Conservation (phyloP, 2,797 vertebrate species). For the Gymnocypris eckloni region DNA sequence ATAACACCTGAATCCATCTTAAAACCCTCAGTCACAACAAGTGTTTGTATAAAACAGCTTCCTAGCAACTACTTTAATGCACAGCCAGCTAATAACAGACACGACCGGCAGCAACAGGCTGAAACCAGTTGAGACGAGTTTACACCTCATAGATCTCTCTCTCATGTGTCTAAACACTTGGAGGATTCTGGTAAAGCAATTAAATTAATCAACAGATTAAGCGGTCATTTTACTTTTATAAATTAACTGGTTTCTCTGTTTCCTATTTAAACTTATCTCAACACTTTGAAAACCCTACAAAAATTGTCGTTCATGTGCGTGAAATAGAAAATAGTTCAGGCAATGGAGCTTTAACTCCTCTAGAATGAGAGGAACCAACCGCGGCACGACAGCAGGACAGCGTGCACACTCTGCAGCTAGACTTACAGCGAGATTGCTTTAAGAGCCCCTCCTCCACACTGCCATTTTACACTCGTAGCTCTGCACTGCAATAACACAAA, state of each 20-base stretch:
- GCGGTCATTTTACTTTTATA: background rate
- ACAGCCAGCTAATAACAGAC: slow-evolving; percentile 42
- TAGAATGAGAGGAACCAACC: background rate
- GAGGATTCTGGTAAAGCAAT: background rate
- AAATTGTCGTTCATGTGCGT: background rate
- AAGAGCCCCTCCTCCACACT: slow-evolving; percentile 36
- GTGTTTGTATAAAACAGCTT: background rate
- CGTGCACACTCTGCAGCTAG: slow-evolving; percentile 6
- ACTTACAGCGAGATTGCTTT: slow-evolving; percentile 32
- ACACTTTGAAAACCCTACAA: background rate
- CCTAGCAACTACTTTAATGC: background rate
- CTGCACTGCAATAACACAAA: slow-evolving; percentile 56
- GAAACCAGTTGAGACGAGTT: slow-evolving; percentile 50
- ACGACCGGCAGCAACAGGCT: slow-evolving; percentile 38
- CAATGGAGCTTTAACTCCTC: background rate
- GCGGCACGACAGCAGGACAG: background rate
- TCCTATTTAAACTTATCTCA: background rate
- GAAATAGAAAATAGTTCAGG: slow-evolving; percentile 21
- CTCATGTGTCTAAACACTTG: background rate
- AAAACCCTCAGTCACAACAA: slow-evolving; percentile 16
- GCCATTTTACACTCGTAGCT: slow-evolving; percentile 48
- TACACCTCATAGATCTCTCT: background rate
- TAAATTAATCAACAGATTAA: background rate
- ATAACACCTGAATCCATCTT: background rate
- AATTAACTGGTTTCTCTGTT: background rate